phyloP scores from a whole-genome alignment of 2,888 invertebrate species.

The Chaitophorus viminalis region DNA sequence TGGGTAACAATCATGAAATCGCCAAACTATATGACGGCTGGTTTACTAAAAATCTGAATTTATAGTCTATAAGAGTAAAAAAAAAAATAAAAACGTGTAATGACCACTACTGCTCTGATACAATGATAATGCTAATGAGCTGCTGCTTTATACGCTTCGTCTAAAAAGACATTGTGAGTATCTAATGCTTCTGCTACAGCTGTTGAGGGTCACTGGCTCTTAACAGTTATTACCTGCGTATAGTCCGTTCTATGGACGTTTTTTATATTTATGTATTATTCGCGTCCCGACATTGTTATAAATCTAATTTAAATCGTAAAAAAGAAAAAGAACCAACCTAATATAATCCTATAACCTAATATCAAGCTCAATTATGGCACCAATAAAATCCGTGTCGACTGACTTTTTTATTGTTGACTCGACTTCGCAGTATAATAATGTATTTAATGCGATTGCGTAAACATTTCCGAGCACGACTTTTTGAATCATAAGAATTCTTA shows the following conservation, averaged over 20 bases:
- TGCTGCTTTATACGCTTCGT: constrained; percentile 4
- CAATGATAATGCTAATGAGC: constrained; percentile 52
- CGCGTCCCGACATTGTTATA: constrained; percentile 35
- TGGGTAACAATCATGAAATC: constrained; percentile 44
- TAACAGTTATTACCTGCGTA: constrained; percentile 47
- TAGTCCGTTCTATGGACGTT: not conserved
- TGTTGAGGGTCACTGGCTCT: constrained; percentile 42
- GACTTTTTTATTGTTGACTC: constrained; percentile 39
- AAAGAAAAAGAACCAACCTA: constrained; percentile 27
- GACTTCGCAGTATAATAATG: not conserved
- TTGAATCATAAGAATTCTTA: constrained; percentile 7
- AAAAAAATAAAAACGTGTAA: constrained; percentile 17
- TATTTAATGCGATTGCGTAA: not conserved
- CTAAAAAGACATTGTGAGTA: constrained; percentile 48
- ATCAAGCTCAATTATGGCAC: constrained; percentile 34
- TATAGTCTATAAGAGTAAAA: constrained; percentile 34
- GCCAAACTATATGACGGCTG: constrained; percentile 21
- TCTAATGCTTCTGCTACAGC: not conserved
- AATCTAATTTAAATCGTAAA: constrained; percentile 54
- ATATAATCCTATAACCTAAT: too few species aligned
- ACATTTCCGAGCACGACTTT: constrained; percentile 33
- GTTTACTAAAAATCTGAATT: constrained; percentile 41
- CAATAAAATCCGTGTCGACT: constrained; percentile 46
- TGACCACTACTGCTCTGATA: constrained; percentile 19
- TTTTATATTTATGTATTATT: constrained; percentile 22